phyloP scores from a whole-genome alignment of 2,113 vertebrate genomes.

The Microtus montanus region DNA sequence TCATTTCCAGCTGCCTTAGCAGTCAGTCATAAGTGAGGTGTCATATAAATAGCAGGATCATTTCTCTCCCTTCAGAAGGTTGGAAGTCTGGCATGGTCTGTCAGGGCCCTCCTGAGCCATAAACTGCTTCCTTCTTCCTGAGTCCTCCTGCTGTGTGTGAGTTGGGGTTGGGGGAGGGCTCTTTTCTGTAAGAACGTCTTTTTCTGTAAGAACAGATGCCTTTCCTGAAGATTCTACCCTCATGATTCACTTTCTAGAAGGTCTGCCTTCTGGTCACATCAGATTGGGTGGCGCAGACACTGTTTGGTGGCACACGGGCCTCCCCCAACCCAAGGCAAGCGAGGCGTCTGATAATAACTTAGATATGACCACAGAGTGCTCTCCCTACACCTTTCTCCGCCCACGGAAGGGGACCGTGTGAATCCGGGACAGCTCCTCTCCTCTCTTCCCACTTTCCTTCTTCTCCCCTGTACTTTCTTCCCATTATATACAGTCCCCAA shows the following conservation, averaged over 20 bases:
- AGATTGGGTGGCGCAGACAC: neutral
- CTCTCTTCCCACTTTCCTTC: neutral
- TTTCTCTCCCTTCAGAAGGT: neutral
- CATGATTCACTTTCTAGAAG: neutral
- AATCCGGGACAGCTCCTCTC: neutral
- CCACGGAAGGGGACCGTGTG: neutral
- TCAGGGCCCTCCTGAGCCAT: neutral
- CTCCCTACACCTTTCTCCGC: neutral
- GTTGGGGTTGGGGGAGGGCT: neutral
- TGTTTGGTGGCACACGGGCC: neutral
- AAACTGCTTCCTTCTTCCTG: neutral
- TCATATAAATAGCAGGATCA: neutral
- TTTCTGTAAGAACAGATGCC: neutral
- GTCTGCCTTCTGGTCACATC: neutral
- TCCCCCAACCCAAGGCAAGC: neutral
- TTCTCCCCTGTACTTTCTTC: neutral
- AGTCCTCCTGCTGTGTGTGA: neutral
- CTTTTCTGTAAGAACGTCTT: neutral
- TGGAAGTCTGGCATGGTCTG: neutral
- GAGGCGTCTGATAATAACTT: neutral
- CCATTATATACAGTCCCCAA: neutral
- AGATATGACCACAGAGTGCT: neutral
- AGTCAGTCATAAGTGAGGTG: neutral
- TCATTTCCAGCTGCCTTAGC: neutral
- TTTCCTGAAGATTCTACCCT: neutral